These are phyloP conservation scores for Patagioenas fasciata DNA, from an alignment of 2,113 vertebrate genomes.

Conservation along the genomic window DNA sequence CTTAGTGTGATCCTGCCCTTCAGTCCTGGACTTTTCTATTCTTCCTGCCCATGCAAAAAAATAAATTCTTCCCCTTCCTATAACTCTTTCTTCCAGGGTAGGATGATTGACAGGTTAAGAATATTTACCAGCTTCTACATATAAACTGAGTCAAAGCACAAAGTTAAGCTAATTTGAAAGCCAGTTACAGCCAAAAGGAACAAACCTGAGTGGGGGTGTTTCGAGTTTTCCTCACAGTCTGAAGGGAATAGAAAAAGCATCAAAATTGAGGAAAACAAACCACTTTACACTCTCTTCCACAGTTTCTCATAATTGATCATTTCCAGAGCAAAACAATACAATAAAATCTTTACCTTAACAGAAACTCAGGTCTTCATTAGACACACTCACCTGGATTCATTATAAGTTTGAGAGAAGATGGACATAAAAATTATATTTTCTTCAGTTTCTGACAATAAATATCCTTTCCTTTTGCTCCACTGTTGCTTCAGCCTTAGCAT, in stretches of 20 bases:
- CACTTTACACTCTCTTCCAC: not conserved
- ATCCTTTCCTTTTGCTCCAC: not conserved
- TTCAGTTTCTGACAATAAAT: not conserved
- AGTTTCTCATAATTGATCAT: conserved; percentile 24
- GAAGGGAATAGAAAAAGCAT: not conserved
- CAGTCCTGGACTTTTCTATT: not conserved
- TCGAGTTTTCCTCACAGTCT: not conserved
- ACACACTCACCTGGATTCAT: not conserved
- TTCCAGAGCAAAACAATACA: conserved; percentile 22
- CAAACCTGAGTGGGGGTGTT: not conserved
- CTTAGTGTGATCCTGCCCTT: not conserved
- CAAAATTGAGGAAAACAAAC: not conserved
- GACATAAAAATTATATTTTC: not conserved
- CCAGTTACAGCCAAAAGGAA: not conserved
- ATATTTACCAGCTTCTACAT: not conserved
- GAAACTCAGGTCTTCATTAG: not conserved
- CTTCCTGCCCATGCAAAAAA: not conserved
- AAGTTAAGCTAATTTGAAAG: not conserved
- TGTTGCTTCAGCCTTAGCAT: not conserved
- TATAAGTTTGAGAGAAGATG: not conserved
- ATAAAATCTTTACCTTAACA: not conserved
- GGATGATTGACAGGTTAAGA: not conserved
- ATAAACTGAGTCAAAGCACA: not conserved
- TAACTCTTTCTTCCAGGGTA: not conserved
- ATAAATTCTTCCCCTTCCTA: not conserved